Evolutionary conservation across 2,797 vertebrate genomes (phyloP).

Genomic region (Chanos chanos): DNA sequence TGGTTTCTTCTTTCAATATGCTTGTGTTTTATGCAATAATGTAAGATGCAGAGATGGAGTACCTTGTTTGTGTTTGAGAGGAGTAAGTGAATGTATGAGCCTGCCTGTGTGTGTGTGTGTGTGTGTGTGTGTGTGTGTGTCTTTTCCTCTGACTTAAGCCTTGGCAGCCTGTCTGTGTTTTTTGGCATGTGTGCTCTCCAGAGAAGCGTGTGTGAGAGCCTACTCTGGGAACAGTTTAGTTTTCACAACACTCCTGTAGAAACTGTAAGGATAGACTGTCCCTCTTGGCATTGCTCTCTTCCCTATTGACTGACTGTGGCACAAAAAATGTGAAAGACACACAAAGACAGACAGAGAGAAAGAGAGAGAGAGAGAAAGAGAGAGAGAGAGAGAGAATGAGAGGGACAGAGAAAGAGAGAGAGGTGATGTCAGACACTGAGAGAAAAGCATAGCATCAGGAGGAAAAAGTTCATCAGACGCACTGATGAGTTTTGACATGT

Average conservation of each 20-base stretch:
- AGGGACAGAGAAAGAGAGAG: background rate
- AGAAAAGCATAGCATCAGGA: slow-evolving; percentile 5
- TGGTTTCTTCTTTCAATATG: slow-evolving; percentile 4
- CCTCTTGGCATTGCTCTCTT: slow-evolving; percentile 6
- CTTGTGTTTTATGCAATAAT: slow-evolving; percentile 6
- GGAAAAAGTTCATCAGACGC: too few species aligned
- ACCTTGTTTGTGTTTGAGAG: slow-evolving; percentile 1
- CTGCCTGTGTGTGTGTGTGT: too few species aligned
- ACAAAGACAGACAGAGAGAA: background rate
- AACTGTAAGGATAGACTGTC: slow-evolving; percentile 43
- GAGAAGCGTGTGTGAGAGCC: slow-evolving; percentile 13
- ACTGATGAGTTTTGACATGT: too few species aligned
- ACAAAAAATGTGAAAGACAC: slow-evolving; percentile 8
- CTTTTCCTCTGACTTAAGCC: slow-evolving; percentile 6
- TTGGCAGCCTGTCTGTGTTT: slow-evolving; percentile 33
- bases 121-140: background rate
- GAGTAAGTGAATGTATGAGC: background rate
- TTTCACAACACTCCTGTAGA: slow-evolving; percentile 32
- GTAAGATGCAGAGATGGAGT: background rate
- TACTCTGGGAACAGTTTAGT: slow-evolving; percentile 32
- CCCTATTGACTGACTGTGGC: slow-evolving; percentile 10
- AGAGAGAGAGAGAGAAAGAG: background rate
- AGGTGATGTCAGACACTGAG: slow-evolving; percentile 4
- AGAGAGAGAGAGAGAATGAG: background rate
- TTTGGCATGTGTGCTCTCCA: slow-evolving; percentile 23